A percentile compares a stretch with the other conserved stretches of the same genome.
Evolutionary conservation across 2,888 invertebrate species (phyloP).

Genomic region (Amiota communis): DNA sequence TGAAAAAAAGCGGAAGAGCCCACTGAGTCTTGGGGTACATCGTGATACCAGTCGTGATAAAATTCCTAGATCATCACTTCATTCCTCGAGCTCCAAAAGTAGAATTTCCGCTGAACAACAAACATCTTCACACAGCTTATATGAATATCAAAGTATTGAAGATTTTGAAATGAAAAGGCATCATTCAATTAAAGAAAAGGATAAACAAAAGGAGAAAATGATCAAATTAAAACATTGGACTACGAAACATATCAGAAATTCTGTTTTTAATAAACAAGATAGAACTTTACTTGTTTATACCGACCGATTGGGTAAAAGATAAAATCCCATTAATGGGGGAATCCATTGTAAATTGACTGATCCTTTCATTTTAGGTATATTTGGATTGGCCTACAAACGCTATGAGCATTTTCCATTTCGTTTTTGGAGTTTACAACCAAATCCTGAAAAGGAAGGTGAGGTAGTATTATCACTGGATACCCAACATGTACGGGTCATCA

Average conservation of each 20-base stretch:
- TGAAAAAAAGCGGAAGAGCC: too few species aligned
- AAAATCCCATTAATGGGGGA: background rate
- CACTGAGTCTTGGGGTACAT: too few species aligned
- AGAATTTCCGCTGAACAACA: too few species aligned
- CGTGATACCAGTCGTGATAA: too few species aligned
- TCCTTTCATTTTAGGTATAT: constrained; percentile 49
- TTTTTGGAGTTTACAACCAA: constrained; percentile 54
- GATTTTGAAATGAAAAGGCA: too few species aligned
- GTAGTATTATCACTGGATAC: constrained; percentile 50
- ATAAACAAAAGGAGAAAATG: constrained; percentile 13
- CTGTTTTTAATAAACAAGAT: constrained; percentile 43
- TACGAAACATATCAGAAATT: constrained; percentile 47
- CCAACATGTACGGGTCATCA: constrained; percentile 51
- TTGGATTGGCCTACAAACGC: constrained; percentile 58
- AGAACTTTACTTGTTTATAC: constrained; percentile 53
- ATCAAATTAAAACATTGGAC: constrained; percentile 50
- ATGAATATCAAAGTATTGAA: too few species aligned
- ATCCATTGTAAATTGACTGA: background rate
- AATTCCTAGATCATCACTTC: too few species aligned
- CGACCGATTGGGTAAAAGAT: constrained; percentile 54
- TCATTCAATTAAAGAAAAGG: too few species aligned
- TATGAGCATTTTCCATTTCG: constrained; percentile 62
- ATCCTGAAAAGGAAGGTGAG: constrained; percentile 48
- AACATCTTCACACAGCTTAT: too few species aligned
- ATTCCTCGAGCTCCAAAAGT: too few species aligned